A percentile compares a stretch with the other conserved stretches of the same genome.
Conservation (phyloP, 2,888 invertebrate species). For the Gonocerus acuteangulatus region DNA sequence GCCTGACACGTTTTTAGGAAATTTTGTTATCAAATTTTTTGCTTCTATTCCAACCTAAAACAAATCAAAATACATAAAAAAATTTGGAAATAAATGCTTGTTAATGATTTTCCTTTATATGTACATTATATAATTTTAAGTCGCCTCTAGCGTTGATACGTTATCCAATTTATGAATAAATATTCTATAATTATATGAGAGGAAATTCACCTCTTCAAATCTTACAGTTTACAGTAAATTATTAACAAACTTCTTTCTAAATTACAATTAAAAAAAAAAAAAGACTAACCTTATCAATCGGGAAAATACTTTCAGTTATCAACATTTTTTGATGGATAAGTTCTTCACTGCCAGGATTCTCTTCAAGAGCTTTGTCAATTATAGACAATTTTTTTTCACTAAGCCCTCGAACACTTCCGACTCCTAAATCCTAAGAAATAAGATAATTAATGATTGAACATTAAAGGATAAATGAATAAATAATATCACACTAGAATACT, state of each 20-base stretch:
- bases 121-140: too few relatives aligned
- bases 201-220: not conserved
- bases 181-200: not conserved
- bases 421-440: conserved; percentile 42
- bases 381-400: conserved; percentile 55
- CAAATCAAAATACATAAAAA: not conserved
- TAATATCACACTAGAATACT: not conserved
- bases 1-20: conserved; percentile 27
- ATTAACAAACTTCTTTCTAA: not conserved
- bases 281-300: conserved; percentile 49
- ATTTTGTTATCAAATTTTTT: conserved; percentile 23
- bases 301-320: conserved; percentile 48
- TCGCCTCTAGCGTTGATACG: too few relatives aligned
- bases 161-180: too few relatives aligned
- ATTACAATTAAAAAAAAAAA: not conserved
- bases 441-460: not conserved
- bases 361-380: conserved; percentile 52
- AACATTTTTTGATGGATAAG: conserved; percentile 49
- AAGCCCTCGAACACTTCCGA: conserved; percentile 43
- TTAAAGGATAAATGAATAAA: not conserved
- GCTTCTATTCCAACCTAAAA: conserved; percentile 30
- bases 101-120: too few relatives aligned
- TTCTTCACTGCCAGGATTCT: conserved; percentile 50
- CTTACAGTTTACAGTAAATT: not conserved
- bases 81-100: too few relatives aligned